Evolutionary conservation across 1,140 invertebrate genomes (phyloP).

Genomic region (Caligus rogercresseyi): DNA sequence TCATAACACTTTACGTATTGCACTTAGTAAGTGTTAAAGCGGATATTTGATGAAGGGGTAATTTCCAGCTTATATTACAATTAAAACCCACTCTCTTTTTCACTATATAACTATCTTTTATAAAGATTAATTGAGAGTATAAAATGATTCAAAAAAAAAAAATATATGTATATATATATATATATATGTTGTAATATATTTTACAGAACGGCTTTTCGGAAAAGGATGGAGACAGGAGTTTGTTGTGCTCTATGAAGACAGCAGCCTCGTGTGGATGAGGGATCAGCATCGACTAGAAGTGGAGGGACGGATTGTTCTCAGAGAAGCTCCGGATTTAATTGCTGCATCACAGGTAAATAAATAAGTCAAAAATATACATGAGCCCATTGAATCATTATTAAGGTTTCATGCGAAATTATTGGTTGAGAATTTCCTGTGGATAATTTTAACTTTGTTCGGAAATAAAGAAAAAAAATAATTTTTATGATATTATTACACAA

Average conservation of each 20-base stretch:
- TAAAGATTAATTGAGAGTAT: neutral
- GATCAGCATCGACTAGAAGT: constrained; percentile 36
- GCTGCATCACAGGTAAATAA: constrained; percentile 40
- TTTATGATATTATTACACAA: no score
- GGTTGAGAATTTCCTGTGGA: no score
- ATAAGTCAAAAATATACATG: no score
- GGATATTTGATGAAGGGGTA: no score
- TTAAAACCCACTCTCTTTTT: no score
- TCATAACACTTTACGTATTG: neutral
- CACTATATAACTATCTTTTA: neutral
- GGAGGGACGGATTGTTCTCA: constrained; percentile 39
- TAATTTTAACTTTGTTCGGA: no score
- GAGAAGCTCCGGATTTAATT: constrained; percentile 53
- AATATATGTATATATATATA: neutral
- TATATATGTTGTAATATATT: constrained; percentile 14
- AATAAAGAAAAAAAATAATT: no score
- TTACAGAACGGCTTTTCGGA: constrained; percentile 49
- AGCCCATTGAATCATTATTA: no score
- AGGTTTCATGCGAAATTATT: no score
- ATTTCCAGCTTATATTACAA: no score
- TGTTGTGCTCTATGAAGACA: constrained; percentile 58
- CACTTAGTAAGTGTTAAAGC: no score
- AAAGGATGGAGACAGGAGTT: constrained; percentile 59
- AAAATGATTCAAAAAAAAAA: neutral
- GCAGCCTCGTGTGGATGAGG: constrained; percentile 55